Base-by-base conservation (phyloP, 53 echinoderm and acorn worm genomes). In the Astropecten irregularis region DNA sequence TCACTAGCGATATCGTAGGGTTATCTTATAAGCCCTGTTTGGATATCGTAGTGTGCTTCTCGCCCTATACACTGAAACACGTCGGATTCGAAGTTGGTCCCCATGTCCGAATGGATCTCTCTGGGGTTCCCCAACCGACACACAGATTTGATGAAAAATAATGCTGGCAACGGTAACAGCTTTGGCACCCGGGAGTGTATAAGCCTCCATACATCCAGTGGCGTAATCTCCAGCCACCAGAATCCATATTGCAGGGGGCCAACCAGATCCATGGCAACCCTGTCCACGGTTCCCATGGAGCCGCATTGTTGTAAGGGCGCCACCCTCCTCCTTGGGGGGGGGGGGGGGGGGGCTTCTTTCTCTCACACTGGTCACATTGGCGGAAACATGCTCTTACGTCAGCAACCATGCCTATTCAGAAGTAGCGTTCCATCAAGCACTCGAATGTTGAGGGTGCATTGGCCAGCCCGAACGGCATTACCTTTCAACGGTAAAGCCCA, bases 361-460 rank as follows among this genome's bases (percentile, higher is more conserved):
- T 49, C 46, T 20, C 40, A 39, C 0, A 34, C 20, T 72, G 73
- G 54, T n/a, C n/a, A n/a, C n/a, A 46, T 9, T 14, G 47, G 7
- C 47, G 7, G 14, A 46, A 14, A 14, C 47, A 46, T 46, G 47
- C 8, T 14, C 47, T 46, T 46, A 46, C 47, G 47, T 46, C 47
- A 9, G 47, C 47, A 9, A 14, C 47, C 47, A n/a, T n/a, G n/a
- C 28, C 56, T 6, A 22, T 7, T 81, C 81, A 87, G 31, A 66
- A 87, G 14, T 37, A 67, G 22, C 74, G 19, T 6, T 51, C 52
- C 52, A 18, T 87, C 48, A n/a, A n/a, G n/a, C n/a, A n/a, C n/a
- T n/a, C n/a, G n/a, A n/a, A n/a, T n/a, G n/a, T n/a, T n/a, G n/a
- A n/a, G n/a, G n/a, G n/a, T n/a, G n/a, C n/a, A n/a, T n/a, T n/a